Percentiles rank a stretch among this genome's conserved stretches.
phyloP scores from a whole-genome alignment of 1,140 invertebrate genomes.

The Teleopsis dalmanni region DNA sequence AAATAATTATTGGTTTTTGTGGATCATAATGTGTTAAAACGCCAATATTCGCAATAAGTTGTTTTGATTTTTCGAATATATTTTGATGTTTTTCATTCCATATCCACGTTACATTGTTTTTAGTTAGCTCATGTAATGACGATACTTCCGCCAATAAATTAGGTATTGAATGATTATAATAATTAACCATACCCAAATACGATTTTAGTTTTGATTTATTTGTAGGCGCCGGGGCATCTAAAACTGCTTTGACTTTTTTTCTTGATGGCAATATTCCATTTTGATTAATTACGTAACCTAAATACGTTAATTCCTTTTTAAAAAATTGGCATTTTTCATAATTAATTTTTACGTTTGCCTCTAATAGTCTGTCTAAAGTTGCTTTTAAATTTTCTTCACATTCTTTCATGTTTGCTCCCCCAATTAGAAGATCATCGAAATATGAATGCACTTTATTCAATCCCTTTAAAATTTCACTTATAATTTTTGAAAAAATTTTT shows the following conservation, averaged over 20 bases:
- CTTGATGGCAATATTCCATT: neutral
- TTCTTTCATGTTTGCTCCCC: neutral
- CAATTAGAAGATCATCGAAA: conserved; percentile 10
- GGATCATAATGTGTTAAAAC: conserved; percentile 16
- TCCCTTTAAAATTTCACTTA: conserved; percentile 11
- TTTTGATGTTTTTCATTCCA: conserved; percentile 5
- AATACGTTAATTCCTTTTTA: conserved; percentile 7
- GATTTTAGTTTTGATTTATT: conserved; percentile 7
- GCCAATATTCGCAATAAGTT: neutral
- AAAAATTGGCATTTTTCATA: conserved; percentile 26
- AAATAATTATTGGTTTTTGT: conserved; percentile 11
- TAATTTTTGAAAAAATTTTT: no score
- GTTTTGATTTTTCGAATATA: conserved; percentile 2
- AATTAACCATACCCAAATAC: conserved; percentile 9
- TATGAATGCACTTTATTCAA: neutral
- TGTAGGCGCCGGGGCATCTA: neutral
- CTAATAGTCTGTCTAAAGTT: neutral
- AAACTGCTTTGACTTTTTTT: neutral
- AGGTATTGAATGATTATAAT: conserved; percentile 7
- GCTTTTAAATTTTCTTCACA: conserved; percentile 6
- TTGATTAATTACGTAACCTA: neutral
- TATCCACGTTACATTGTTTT: conserved; percentile 5
- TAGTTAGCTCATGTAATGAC: conserved; percentile 1
- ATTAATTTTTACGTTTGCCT: conserved; percentile 22
- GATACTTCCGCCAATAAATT: conserved; percentile 5